Evolutionary conservation across 53 echinoderm and acorn worm species (phyloP).

Genomic region (Apostichopus leukothele): DNA sequence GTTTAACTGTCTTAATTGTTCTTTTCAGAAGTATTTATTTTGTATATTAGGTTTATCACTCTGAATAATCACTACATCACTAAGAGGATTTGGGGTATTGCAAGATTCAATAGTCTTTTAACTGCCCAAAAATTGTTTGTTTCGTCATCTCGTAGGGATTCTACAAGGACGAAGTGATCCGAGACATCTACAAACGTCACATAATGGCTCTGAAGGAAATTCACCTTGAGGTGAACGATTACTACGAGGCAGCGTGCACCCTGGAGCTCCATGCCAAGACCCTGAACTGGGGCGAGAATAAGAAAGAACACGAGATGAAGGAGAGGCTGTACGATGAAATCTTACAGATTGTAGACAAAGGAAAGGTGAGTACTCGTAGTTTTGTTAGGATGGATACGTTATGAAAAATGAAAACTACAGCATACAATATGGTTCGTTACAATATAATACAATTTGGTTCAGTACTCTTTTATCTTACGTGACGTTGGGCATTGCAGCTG

Average conservation of each 20-base stretch:
- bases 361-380: slow-evolving; percentile 54
- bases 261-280: slow-evolving; percentile 74
- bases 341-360: slow-evolving; percentile 78
- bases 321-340: slow-evolving; percentile 86
- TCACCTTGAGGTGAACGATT: slow-evolving; percentile 71
- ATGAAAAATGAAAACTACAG: too few species aligned
- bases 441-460: too few species aligned
- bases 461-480: too few species aligned
- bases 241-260: slow-evolving; percentile 89
- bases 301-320: slow-evolving; percentile 73
- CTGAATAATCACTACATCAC: too few species aligned
- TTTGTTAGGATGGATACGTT: too few species aligned
- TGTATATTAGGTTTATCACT: too few species aligned
- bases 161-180: slow-evolving; percentile 88
- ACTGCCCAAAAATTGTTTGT: not conserved
- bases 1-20: too few species aligned
- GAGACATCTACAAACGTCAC: slow-evolving; percentile 87
- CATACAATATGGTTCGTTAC: too few species aligned
- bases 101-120: too few species aligned
- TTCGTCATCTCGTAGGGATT: slow-evolving; percentile 59
- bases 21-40: too few species aligned
- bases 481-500: too few species aligned
- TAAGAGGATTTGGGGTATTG: too few species aligned
- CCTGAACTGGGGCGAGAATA: slow-evolving; percentile 68
- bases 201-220: slow-evolving; percentile 89